Evolutionary conservation across 2,797 vertebrate genomes (phyloP).

Genomic region (Myiotriccus ornatus): DNA sequence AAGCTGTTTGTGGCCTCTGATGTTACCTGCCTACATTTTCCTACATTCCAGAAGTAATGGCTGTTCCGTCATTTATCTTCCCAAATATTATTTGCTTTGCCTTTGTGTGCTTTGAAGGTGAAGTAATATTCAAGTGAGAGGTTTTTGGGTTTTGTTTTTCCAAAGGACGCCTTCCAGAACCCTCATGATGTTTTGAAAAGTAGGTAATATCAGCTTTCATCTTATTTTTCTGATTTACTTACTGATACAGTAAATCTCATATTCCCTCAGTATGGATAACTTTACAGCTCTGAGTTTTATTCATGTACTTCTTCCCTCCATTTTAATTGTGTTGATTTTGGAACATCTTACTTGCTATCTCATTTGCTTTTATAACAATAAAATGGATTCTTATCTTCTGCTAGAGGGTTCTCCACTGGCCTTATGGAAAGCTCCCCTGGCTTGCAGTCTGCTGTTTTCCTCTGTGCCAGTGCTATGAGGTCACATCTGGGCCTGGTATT

Average conservation of each 20-base stretch:
- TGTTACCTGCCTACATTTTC: not conserved
- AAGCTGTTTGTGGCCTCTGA: not conserved
- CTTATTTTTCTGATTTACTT: not conserved
- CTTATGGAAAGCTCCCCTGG: not conserved
- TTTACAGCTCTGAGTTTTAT: not conserved
- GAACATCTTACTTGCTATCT: not conserved
- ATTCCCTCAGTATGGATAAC: not conserved
- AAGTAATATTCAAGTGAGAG: not conserved
- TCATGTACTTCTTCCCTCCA: not conserved
- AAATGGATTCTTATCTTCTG: not conserved
- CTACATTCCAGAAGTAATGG: not conserved
- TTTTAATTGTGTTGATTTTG: not conserved
- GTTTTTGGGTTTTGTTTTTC: not conserved
- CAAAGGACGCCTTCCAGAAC: not conserved
- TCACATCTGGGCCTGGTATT: not conserved
- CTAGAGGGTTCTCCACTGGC: not conserved
- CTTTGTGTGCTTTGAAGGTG: not conserved
- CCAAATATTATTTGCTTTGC: not conserved
- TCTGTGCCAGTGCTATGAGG: not conserved
- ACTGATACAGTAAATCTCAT: not conserved
- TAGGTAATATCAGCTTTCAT: not conserved
- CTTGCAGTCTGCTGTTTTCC: not conserved
- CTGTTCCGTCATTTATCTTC: not conserved
- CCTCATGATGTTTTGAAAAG: not conserved
- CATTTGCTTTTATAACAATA: not conserved